Base-by-base conservation (phyloP, 2,797 vertebrate genomes). In the Gymnodraco acuticeps region DNA sequence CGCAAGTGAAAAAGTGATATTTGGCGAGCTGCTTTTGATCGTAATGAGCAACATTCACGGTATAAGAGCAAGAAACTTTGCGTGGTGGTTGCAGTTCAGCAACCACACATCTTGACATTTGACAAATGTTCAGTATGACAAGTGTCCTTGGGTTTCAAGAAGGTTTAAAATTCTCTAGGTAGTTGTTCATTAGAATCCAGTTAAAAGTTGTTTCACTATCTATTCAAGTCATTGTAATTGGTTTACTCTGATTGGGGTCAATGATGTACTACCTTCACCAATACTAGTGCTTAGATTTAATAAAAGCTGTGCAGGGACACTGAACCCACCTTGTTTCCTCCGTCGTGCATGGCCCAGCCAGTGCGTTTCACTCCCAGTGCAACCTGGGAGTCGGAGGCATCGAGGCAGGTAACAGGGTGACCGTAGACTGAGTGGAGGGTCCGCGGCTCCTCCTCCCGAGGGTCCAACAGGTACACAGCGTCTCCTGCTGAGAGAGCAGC, bases 251-350 rank as follows among this genome's bases (percentile, higher is more conserved):
- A 42, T 42, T 10, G 13, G 1, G 0, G 5, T 41, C 19, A 38
- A 20, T 23, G 46, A 17, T 17, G 23, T 48, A 17, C 33, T 42
- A 19, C 23, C 42, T 5, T 17, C 20, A 56, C 19, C 33, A 7
- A 38, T 9, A 38, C 33, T 38, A 27, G 27, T 27, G 27, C 27
- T 27, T 27, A 27, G 6, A 41, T 31, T 23, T 2, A 61, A 38
- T 38, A 31, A 59, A 27, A 16, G 15, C 11, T 9, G 1, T 4
- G 15, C 38, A 50, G 16, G 27, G 11, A 62, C 20, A 7, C 3
- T 23, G n/a, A 60, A 73, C 90, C 46, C 90, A 98, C 98, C 98
- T 99, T 98, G 90, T 98, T 99, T 76, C 97, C 97, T 78, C 96
- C 96, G 2, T 96, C 96, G 3, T 97, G 95, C 93, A 96, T 89